These are phyloP conservation scores for Bombus huntii DNA, from an alignment of 1,140 invertebrate genomes.

Conservation along the genomic window DNA sequence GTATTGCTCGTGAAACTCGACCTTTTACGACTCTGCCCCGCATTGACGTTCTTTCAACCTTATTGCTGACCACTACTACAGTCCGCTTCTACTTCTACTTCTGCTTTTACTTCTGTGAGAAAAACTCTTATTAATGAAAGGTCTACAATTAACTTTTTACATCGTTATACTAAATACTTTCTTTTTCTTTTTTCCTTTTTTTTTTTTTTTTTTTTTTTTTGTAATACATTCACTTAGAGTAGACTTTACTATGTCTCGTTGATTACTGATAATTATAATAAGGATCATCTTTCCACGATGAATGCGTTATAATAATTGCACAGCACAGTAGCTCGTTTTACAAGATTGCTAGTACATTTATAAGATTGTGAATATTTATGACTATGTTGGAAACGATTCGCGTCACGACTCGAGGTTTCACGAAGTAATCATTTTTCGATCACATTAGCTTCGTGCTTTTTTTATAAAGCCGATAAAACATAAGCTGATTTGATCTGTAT, in stretches of 20 bases:
- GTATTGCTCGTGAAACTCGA: slow-evolving; percentile 18
- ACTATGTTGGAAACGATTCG: neutral
- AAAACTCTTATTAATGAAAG: neutral
- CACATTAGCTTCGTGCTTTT: neutral
- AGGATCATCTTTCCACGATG: neutral
- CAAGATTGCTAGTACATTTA: too few species aligned
- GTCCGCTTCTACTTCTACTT: too few species aligned
- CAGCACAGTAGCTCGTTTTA: too few species aligned
- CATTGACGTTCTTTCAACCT: neutral
- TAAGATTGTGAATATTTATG: neutral
- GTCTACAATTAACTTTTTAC: neutral
- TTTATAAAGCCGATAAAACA: neutral
- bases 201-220: neutral
- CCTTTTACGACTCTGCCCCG: slow-evolving; percentile 15
- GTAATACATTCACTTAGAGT: neutral
- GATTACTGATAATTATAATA: neutral
- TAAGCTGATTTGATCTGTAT: neutral
- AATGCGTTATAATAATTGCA: too few species aligned
- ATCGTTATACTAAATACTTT: neutral
- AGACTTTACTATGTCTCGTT: neutral
- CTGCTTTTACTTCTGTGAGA: neutral
- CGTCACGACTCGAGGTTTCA: too few species aligned
- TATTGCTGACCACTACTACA: neutral
- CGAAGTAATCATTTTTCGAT: neutral
- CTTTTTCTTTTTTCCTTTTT: neutral